Evolutionary conservation across 2,888 invertebrate genomes (phyloP), one percentile per base, ranked within the genome.

Genomic region (Mallateleia sp.): DNA sequence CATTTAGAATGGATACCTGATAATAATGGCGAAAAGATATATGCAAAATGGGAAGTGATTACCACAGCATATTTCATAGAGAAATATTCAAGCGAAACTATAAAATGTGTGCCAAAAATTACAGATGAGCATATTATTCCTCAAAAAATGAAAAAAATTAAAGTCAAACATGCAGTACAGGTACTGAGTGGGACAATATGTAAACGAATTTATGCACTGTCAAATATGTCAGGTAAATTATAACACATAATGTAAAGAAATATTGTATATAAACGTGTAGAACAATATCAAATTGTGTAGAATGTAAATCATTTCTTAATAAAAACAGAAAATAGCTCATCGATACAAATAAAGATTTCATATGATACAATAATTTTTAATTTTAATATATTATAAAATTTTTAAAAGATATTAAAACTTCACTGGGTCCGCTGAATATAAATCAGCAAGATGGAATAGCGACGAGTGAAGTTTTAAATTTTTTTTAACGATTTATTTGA

Each of bases 121-220:
- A 82, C 67, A 7, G 87, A 83, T 15, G 47, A 62, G 8, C 83
- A 83, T 56, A 20, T 87, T 11, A 25, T 72, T 8, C 25, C 15
- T 22, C 25, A 62, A 0, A 56, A 64, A 18, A 71, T 45, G 2
- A 60, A 54, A 15, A 84, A 87, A 77, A 87, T 77, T 77, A 28
- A 77, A 34, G 87, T 87, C 15, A 87, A 87, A 24, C 34, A 80
- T 42, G 79, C 75, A 15, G 47, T 67, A 3, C 69, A 87, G 62
- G 42, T 87, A 8, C 60, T 86, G 6, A 82, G 78, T 24, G 38
- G 22, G 6, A 75, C 58, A n/a, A n/a, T n/a, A n/a, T n/a, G n/a
- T n/a, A n/a, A n/a, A n/a, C 9, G 71, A n/a, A n/a, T 81, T 22
- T 69, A 78, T 42, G 18, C 38, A 38, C 38, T 38, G 11, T 38